A percentile compares a stretch with the other conserved stretches of the same genome.
phyloP scores from a whole-genome alignment of 2,797 vertebrate genomes.

The Leuciscus waleckii region DNA sequence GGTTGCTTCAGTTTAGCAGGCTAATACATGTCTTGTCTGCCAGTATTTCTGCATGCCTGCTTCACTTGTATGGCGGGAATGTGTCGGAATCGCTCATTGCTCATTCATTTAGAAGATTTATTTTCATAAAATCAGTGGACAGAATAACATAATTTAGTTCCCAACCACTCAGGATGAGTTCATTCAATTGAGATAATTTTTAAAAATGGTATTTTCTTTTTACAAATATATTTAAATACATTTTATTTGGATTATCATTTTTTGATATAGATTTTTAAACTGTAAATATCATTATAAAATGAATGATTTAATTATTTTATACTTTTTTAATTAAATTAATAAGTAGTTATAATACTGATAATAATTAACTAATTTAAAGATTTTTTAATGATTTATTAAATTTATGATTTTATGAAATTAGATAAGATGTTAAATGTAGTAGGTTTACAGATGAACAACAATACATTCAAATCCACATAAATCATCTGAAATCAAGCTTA shows the following conservation, averaged over 20 bases:
- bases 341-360: too few species aligned
- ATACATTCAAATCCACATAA: background rate
- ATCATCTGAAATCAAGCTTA: too few species aligned
- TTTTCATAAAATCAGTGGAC: background rate
- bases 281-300: background rate
- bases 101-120: conserved; percentile 12
- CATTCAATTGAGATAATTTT: background rate
- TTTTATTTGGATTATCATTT: background rate
- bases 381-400: too few species aligned
- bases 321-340: background rate
- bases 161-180: background rate
- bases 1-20: background rate
- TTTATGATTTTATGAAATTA: too few species aligned
- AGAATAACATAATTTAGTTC: background rate
- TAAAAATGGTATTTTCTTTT: background rate
- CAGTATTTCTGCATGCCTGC: conserved; percentile 37
- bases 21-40: background rate
- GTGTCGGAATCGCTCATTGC: background rate
- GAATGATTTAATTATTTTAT: background rate
- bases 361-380: too few species aligned
- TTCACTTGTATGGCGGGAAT: conserved; percentile 16
- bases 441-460: too few species aligned
- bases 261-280: background rate
- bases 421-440: too few species aligned
- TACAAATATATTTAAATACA: background rate